Evolutionary conservation across 2,888 invertebrate species (phyloP).

Genomic region (Hirtodrosophila confusa): DNA sequence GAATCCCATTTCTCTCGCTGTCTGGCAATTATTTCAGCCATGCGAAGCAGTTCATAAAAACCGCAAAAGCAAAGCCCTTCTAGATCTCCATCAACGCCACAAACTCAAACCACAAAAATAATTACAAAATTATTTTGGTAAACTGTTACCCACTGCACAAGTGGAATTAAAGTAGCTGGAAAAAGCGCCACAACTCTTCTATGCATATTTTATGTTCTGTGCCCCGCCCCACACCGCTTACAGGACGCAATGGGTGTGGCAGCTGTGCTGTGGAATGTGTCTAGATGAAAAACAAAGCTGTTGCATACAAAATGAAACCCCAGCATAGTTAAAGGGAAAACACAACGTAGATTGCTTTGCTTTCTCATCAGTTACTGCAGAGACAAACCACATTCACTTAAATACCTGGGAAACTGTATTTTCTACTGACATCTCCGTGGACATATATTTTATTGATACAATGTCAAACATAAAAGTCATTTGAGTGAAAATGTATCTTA

Average conservation of each 20-base stretch:
- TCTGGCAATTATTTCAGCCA: slow-evolving; percentile 34
- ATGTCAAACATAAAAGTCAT: no score
- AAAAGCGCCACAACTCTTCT: slow-evolving; percentile 25
- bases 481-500: no score
- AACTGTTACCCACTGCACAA: slow-evolving; percentile 20
- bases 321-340: slow-evolving; percentile 25
- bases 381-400: no score
- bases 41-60: slow-evolving; percentile 35
- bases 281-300: slow-evolving; percentile 1
- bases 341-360: slow-evolving; percentile 10
- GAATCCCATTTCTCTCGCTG: slow-evolving; percentile 15
- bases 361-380: no score
- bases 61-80: slow-evolving; percentile 16
- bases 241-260: slow-evolving; percentile 1
- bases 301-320: neutral
- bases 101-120: slow-evolving; percentile 21
- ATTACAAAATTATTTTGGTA: slow-evolving; percentile 37
- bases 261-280: slow-evolving; percentile 4
- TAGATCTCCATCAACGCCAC: slow-evolving; percentile 20
- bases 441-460: no score
- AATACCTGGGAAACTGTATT: no score
- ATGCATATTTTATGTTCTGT: slow-evolving; percentile 46
- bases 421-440: no score
- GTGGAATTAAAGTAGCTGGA: slow-evolving; percentile 14
- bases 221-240: neutral